Conservation (phyloP, 2,797 vertebrate species). For the Xiphorhynchus erythropygius region DNA sequence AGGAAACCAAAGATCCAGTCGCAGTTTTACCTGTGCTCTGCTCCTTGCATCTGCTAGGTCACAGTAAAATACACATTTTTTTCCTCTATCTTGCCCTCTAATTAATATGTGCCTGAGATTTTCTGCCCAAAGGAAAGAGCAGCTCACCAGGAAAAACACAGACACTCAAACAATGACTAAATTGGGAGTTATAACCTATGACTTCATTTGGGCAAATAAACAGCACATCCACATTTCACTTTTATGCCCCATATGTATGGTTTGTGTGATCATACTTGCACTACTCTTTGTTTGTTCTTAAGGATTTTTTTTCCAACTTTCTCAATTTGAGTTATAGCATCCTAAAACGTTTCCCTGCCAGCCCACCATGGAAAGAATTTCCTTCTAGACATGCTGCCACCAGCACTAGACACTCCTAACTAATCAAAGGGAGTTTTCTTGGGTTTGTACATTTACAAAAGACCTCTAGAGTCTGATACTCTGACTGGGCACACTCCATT, state of each 20-base stretch:
- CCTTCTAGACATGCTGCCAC: background rate
- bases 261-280: rapidly evolving
- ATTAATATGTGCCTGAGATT: background rate
- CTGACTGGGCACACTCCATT: too few relatives aligned
- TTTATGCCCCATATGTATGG: background rate
- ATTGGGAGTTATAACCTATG: rapidly evolving
- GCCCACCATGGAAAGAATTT: background rate
- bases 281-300: background rate
- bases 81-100: background rate
- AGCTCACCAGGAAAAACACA: background rate
- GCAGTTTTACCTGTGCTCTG: background rate
- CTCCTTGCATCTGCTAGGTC: background rate
- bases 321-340: background rate
- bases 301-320: background rate
- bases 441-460: background rate
- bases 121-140: background rate
- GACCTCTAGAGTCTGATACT: background rate
- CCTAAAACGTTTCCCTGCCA: background rate
- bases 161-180: background rate
- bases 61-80: background rate
- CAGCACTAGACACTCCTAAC: background rate
- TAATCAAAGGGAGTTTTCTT: background rate
- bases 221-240: background rate
- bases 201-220: background rate
- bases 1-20: background rate